Evolutionary conservation across 2,888 invertebrate genomes (phyloP).

Genomic region (Lithophane semibrunnea): DNA sequence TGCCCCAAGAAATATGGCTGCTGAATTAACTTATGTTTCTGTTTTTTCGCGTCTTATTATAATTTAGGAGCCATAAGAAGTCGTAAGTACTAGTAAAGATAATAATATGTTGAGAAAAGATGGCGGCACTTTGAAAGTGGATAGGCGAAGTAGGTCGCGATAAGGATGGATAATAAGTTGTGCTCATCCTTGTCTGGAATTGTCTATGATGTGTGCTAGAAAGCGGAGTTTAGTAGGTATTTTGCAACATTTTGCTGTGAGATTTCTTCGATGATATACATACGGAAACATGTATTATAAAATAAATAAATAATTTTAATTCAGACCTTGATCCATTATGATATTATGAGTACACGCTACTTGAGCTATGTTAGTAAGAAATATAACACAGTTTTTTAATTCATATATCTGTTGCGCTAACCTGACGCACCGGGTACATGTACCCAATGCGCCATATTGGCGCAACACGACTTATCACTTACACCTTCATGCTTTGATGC

Average conservation of each 20-base stretch:
- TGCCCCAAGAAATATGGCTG: conserved; percentile 55
- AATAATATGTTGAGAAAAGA: conserved; percentile 36
- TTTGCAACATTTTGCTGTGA: too few species aligned
- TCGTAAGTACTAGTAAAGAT: conserved; percentile 38
- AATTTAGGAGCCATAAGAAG: conserved; percentile 38
- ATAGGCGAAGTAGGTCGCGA: conserved; percentile 33
- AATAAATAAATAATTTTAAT: too few species aligned
- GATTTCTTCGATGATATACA: background rate
- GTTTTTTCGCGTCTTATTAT: conserved; percentile 59
- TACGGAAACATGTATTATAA: background rate
- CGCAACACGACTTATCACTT: too few species aligned
- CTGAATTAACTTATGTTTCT: conserved; percentile 56
- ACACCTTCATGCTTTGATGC: too few species aligned
- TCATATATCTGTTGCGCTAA: too few species aligned
- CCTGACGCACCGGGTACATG: too few species aligned
- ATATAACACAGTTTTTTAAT: too few species aligned
- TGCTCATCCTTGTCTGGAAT: background rate
- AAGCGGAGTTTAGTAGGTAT: background rate
- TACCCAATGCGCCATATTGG: too few species aligned
- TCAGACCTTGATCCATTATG: too few species aligned
- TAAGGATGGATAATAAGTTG: conserved; percentile 20
- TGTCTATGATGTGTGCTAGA: background rate
- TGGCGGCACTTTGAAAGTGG: conserved; percentile 3
- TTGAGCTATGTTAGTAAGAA: too few species aligned
- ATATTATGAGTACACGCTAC: too few species aligned